Base-by-base conservation (phyloP, 2,797 vertebrate species). In the Cossypha polioptera region DNA sequence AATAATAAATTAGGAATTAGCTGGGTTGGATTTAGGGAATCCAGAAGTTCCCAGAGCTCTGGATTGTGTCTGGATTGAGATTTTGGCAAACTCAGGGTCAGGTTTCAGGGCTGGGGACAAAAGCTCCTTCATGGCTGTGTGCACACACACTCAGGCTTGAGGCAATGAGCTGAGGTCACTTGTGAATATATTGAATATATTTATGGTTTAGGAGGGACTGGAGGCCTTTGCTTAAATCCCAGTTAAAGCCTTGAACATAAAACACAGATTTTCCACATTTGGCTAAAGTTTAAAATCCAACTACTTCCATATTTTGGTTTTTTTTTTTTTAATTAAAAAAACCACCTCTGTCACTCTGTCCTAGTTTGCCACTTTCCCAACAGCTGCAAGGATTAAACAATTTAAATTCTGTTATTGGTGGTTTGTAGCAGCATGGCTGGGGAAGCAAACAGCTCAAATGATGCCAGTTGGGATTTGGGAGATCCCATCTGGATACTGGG, bases 241-340 rank as follows among this genome's bases (percentile, higher is more conserved):
- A 36, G 11, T 3, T 26, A 36, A 36, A 9, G 3, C 28, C 45
- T 18, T 29, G 0, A 11, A 40, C 3, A 6, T 3, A 28, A 85
- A 21, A 11, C 20, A 35, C 6, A 35, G 17, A 51, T 38, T 42
- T n/a, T 5, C 5, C 28, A 13, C 18, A 0, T 59, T 59, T n/a
- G 28, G 40, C 9, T 85, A 0, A 78, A 82, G 7, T 29, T 55
- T 22, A 35, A 86, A 76, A 61, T 9, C 9, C 6, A 45, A 11
- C 24, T 10, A 24, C 28, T 58, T 18, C 28, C 15, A 22, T 28
- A n/a, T 59, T 53, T 38, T 24, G 8, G 12, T 26, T 16, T 36
- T 19, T 31, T 28, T 13, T 28, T 25, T 35, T 45, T n/a, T 13
- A 33, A 53, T 18, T 45, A 26, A 45, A 65, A 24, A 65, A 31